A percentile compares a stretch with the other conserved stretches of the same genome.
Conservation (phyloP, 92 coral and sea anemone genomes). For the Porites lobata region DNA sequence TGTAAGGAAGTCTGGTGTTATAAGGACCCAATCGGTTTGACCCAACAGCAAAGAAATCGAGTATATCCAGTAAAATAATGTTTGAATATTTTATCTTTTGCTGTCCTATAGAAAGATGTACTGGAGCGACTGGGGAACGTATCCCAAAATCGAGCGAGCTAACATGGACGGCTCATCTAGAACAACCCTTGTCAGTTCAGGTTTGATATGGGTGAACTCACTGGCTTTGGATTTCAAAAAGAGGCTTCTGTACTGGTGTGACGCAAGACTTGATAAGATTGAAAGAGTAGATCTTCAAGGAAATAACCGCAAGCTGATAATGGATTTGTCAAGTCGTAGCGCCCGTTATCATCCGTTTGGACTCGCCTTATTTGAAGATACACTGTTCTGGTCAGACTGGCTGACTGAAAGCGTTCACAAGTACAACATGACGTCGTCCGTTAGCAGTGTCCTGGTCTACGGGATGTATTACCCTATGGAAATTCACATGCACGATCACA, state of each 20-base stretch:
- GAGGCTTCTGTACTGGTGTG: constrained; percentile 67
- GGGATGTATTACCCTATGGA: constrained; percentile 26
- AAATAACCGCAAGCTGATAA: constrained; percentile 47
- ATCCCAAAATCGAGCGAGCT: constrained; percentile 62
- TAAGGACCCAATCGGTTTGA: too few species aligned
- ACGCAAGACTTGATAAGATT: constrained; percentile 44
- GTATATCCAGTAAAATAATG: too few species aligned
- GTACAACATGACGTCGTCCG: constrained; percentile 36
- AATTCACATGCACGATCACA: not conserved
- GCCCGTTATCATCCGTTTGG: constrained; percentile 16
- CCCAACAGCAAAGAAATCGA: not conserved
- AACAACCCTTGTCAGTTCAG: constrained; percentile 32
- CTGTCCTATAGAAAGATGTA: constrained; percentile 50
- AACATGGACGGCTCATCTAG: constrained; percentile 70
- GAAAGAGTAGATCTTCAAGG: constrained; percentile 68
- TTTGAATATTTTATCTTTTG: too few species aligned
- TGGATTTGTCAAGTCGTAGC: not conserved
- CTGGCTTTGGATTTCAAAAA: constrained; percentile 56
- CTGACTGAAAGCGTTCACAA: constrained; percentile 35
- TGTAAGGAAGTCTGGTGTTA: too few species aligned
- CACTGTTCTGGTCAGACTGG: constrained; percentile 70
- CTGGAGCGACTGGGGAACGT: constrained; percentile 77
- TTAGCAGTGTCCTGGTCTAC: not conserved
- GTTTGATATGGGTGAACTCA: constrained; percentile 41
- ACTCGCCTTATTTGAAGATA: constrained; percentile 28